Evolutionary conservation across 2,113 vertebrate species (phyloP).

Genomic region (Sphyrna mokarran): DNA sequence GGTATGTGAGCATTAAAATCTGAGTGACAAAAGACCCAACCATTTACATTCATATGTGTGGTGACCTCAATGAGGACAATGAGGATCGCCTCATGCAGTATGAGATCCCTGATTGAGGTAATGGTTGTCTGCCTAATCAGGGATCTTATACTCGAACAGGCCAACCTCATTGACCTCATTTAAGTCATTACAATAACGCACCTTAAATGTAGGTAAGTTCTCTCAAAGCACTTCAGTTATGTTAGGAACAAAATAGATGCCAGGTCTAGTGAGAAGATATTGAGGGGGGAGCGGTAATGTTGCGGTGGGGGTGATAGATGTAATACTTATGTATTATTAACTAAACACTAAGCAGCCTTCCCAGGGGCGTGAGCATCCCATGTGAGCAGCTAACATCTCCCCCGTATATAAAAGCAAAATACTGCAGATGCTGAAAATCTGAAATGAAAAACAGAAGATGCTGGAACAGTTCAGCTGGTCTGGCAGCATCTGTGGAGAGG

Average conservation of each 20-base stretch:
- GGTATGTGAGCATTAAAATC: background rate
- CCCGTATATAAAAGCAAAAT: background rate
- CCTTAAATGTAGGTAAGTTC: background rate
- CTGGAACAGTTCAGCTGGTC: too few relatives aligned
- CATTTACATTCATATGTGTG: background rate
- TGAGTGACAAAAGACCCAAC: background rate
- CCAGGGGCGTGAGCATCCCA: background rate
- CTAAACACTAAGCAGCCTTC: background rate
- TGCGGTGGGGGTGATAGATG: too few relatives aligned
- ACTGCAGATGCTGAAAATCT: too few relatives aligned
- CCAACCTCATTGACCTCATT: too few relatives aligned
- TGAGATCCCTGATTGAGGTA: too few relatives aligned
- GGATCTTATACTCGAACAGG: too few relatives aligned
- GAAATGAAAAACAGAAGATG: too few relatives aligned
- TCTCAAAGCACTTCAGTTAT: background rate
- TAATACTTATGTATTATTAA: background rate
- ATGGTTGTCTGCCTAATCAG: too few relatives aligned
- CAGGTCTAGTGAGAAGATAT: background rate
- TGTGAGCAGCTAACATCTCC: background rate
- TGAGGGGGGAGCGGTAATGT: too few relatives aligned
- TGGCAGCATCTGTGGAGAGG: too few relatives aligned
- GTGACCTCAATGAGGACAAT: too few relatives aligned
- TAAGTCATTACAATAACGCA: background rate
- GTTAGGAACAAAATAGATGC: background rate
- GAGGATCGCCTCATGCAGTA: too few relatives aligned